These are phyloP conservation scores for Brachypodius melanocephalos DNA, from an alignment of 2,113 vertebrate species.

Conservation along the genomic window DNA sequence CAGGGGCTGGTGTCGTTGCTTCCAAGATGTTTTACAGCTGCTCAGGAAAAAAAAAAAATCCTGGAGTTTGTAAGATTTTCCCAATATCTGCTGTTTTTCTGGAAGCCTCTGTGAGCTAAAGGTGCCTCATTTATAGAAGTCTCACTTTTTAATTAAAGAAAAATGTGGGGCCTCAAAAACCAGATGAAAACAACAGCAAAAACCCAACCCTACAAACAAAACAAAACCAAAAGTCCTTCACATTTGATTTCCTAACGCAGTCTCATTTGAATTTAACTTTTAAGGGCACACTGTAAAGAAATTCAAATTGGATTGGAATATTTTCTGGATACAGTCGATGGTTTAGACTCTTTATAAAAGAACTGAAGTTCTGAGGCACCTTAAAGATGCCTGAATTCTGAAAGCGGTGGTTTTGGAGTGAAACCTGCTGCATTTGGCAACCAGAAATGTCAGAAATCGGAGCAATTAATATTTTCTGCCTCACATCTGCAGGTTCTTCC, in stretches of 20 bases:
- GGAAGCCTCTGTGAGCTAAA: neutral
- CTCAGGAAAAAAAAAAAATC: neutral
- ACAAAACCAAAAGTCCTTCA: neutral
- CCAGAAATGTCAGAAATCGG: neutral
- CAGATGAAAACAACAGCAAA: neutral
- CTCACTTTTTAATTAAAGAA: neutral
- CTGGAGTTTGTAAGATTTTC: neutral
- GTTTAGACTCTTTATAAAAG: neutral
- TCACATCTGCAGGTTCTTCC: neutral
- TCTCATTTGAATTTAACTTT: neutral
- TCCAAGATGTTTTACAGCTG: neutral
- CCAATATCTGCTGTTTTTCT: neutral
- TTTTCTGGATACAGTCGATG: neutral
- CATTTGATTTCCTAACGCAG: neutral
- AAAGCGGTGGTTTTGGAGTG: neutral
- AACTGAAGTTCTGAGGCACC: neutral
- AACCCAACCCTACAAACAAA: neutral
- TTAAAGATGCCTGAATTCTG: neutral
- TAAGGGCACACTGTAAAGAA: neutral
- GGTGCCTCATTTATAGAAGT: neutral
- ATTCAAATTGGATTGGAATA: neutral
- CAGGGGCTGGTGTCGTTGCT: fast-evolving
- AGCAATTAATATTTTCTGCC: neutral
- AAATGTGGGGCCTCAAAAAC: neutral
- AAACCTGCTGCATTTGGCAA: neutral